These are phyloP conservation scores for Hapalemur alaotrensis DNA, from an alignment of 2,797 vertebrate species.

Conservation along the genomic window DNA sequence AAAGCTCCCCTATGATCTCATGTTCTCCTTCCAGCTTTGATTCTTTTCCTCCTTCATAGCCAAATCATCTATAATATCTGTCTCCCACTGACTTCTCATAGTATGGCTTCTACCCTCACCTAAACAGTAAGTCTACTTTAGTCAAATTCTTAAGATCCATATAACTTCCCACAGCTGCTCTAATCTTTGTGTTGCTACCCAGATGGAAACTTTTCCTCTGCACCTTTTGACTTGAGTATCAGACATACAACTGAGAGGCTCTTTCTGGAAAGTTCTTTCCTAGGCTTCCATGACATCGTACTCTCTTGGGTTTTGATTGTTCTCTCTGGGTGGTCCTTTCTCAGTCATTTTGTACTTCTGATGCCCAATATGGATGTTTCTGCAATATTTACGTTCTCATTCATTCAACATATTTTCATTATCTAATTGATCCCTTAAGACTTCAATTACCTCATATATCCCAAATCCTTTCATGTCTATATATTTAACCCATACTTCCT, in stretches of 20 bases:
- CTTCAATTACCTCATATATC: background rate
- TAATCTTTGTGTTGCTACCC: background rate
- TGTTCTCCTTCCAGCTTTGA: background rate
- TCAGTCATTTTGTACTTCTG: background rate
- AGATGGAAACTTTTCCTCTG: background rate
- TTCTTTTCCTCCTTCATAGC: background rate
- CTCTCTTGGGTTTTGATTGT: background rate
- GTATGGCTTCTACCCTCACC: background rate
- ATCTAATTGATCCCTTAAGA: background rate
- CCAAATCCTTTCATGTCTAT: background rate
- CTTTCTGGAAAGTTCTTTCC: background rate
- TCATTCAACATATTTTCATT: background rate
- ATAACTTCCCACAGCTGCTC: background rate
- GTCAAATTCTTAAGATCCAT: background rate
- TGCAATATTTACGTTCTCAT: background rate
- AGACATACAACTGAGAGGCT: background rate
- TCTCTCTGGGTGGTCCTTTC: background rate
- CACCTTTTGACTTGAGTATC: background rate
- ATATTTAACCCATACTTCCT: background rate
- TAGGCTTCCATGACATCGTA: background rate
- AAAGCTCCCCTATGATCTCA: background rate
- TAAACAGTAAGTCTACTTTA: background rate
- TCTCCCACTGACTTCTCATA: background rate
- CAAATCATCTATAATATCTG: background rate
- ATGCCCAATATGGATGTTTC: background rate